Base-by-base conservation (phyloP, 2,113 vertebrate species). In the Paramormyrops kingsleyae region DNA sequence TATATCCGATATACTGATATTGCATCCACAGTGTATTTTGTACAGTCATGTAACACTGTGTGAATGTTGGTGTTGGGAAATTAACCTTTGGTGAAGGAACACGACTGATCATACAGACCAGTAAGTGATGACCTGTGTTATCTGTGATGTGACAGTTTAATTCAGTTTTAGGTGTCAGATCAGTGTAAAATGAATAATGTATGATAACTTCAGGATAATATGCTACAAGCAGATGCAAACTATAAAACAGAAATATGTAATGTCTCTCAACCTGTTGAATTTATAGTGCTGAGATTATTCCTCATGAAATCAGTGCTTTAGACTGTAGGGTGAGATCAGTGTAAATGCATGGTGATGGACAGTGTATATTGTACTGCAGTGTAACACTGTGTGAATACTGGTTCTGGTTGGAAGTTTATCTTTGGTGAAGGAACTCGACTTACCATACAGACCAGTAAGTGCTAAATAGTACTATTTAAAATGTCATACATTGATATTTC, bases 41-140 rank as follows among this genome's bases (percentile, higher is more conserved):
- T 39, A 56, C 39, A 21, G 85, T 6, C 10, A 24, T 88, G 24
- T 56, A 52, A 87, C 87, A 88, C 49, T 85, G 83, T 89, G 89
- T 89, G 53, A 49, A 66, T 84, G 21, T 6, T 44, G 52, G 53
- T 35, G 44, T 3, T 70, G 62, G 10, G n/a, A 89, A 83, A n/a
- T 53, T 89, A 7, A 31, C 59, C 13, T 85, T 89, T 84, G 80
- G 88, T 47, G 50, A 44, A 39, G 88, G 88, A 35, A 89, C 88
- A 39, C 35, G 77, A 47, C 31, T 89, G 47, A 12, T 70, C 24
- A 12, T 88, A 44, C 42, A 70, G 15, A 10, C 42, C 39, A 47
- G 87, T 88, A 70, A 88, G 87, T 88, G 66, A 15, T 46, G 21
- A 47, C 21, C 83, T 47, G 1, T 0, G 15, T 44, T 24, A 39